These are phyloP conservation scores for Junonia oenone DNA, from an alignment of 2,888 invertebrate species.

Conservation along the genomic window DNA sequence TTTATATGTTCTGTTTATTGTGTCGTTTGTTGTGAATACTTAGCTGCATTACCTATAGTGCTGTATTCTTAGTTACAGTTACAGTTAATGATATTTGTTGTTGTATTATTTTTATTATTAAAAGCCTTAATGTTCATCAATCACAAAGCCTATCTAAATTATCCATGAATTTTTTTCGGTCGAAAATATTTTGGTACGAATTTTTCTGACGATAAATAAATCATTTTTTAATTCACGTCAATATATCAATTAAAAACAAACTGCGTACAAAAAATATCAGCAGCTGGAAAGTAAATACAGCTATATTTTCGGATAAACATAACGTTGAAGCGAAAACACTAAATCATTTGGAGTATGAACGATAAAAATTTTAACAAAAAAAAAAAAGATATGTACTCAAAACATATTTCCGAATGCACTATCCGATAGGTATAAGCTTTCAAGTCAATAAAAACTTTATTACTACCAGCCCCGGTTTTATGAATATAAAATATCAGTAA, in stretches of 20 bases:
- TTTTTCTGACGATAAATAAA: not conserved
- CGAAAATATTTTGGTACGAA: not conserved
- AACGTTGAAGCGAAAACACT: conserved; percentile 17
- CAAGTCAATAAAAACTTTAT: conserved; percentile 19
- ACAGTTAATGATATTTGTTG: no score
- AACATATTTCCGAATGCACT: conserved; percentile 8
- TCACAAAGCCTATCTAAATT: not conserved
- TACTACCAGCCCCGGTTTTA: conserved; percentile 2
- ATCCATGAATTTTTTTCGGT: not conserved
- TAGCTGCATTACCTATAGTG: no score
- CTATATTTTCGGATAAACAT: conserved; percentile 21
- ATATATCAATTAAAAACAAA: not conserved
- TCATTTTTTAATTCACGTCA: not conserved
- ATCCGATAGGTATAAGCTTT: conserved; percentile 13
- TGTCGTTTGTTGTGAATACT: not conserved
- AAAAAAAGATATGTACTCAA: conserved; percentile 10
- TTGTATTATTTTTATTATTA: not conserved
- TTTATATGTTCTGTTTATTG: not conserved
- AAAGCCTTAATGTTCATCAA: no score
- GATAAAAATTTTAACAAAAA: conserved; percentile 13
- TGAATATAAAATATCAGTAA: conserved; percentile 17
- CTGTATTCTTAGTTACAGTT: no score
- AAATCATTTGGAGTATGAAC: conserved; percentile 23
- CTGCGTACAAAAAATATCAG: not conserved
- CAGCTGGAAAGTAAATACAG: conserved; percentile 2